Evolutionary conservation across 1,140 invertebrate species (phyloP), one percentile per base, ranked within the genome.

Genomic region (Pristionchus pacificus): DNA sequence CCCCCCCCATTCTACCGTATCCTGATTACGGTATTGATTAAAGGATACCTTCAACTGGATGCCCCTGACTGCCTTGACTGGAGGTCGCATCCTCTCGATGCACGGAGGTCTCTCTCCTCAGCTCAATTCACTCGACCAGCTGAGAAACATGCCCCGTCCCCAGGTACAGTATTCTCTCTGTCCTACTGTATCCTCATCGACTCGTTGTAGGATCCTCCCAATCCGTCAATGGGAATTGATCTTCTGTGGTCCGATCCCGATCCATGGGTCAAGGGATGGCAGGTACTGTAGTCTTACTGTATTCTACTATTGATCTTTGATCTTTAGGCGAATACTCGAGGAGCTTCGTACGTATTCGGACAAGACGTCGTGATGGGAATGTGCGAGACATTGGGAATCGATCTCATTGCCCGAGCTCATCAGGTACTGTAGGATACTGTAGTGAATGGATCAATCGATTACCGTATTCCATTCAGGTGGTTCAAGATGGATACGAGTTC

Each of bases 401-500:
- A 75, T 62, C 58, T 75, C 15, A 64, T 75, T 31, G 64, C 65
- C 6, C 64, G 74, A 31, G 74, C 74, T 31, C 74, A 75, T 74
- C 74, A 72, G 85, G 86, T 86, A 72, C 71, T 66, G 67, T 69
- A 25, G n/a, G n/a, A n/a, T 65, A n/a, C n/a, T 68, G 27, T 31
- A 30, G 55, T 38, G 31, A 61, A 6, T 62, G 55, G n/a, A n/a
- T n/a, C n/a, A n/a, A n/a, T n/a, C 6, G 38, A 49, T 6, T 49
- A 49, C 38, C 6, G 38, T 65, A 24, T 71, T 32, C 70, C 28
- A 76, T 79, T 31, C 74, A 86, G 84, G 93, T 96, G 29, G 93
- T 96, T 13, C 93, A 97, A 86, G 93, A 97, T 86, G 94, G 94
- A 10, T 97, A 97, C 85, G 93, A 97, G 85, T 97, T 97, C 85